A percentile compares a stretch with the other conserved stretches of the same genome.
phyloP scores from a whole-genome alignment of 2,797 vertebrate genomes.

The Synaphobranchus kaupii region DNA sequence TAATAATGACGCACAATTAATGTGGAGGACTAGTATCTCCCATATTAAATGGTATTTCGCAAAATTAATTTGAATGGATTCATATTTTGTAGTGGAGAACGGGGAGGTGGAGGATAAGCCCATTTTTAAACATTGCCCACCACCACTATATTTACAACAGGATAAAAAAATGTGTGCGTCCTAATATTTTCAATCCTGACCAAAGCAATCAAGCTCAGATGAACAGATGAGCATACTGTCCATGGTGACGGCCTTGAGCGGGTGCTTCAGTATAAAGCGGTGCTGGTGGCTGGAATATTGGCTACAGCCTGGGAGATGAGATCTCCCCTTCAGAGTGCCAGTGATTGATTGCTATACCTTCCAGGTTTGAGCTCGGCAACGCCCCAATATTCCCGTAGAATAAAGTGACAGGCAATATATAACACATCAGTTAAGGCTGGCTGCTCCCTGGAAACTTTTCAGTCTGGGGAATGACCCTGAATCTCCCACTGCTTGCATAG shows the following conservation, averaged over 20 bases:
- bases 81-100: background rate
- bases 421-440: constrained; percentile 75
- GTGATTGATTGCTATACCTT: constrained; percentile 79
- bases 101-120: background rate
- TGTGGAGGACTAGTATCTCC: background rate
- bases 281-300: constrained; percentile 66
- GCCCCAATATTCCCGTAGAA: constrained; percentile 77
- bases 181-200: constrained; percentile 12
- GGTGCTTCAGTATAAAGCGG: constrained; percentile 59
- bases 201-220: constrained; percentile 48
- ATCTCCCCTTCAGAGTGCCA: constrained; percentile 63
- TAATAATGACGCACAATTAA: background rate
- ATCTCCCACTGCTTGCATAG: constrained; percentile 44
- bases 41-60: background rate
- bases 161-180: background rate
- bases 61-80: background rate
- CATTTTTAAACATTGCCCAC: background rate
- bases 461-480: constrained; percentile 54
- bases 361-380: constrained; percentile 73
- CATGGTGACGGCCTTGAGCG: constrained; percentile 66
- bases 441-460: constrained; percentile 61
- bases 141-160: background rate
- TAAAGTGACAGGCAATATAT: constrained; percentile 81
- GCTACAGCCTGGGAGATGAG: constrained; percentile 72
- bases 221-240: constrained; percentile 62